Evolutionary conservation across 2,113 vertebrate species (phyloP).

Genomic region (Vicugna pacos): DNA sequence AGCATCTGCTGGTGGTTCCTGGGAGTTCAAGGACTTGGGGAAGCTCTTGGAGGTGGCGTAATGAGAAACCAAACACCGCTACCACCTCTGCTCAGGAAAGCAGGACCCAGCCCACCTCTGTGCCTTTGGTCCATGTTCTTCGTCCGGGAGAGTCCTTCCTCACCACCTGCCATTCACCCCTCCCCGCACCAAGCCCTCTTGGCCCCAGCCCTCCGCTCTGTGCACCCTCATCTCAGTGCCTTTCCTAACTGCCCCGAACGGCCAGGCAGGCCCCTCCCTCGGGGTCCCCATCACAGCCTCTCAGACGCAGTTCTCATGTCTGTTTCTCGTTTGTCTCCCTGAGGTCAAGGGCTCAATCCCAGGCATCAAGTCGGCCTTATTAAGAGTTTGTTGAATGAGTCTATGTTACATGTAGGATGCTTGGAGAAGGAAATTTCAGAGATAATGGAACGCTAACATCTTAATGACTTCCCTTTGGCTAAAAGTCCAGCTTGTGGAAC

Average conservation of each 20-base stretch:
- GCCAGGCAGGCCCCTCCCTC: too few species aligned
- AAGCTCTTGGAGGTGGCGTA: background rate
- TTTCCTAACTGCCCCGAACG: background rate
- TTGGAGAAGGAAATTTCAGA: background rate
- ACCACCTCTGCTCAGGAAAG: background rate
- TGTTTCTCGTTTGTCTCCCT: background rate
- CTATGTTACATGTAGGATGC: background rate
- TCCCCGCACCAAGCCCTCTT: too few species aligned
- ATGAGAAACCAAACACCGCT: background rate
- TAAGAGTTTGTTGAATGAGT: background rate
- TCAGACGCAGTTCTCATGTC: accelerated
- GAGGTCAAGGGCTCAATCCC: background rate
- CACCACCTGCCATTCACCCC: accelerated
- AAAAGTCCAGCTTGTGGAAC: background rate
- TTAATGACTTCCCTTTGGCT: background rate
- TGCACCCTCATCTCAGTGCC: accelerated
- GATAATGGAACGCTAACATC: background rate
- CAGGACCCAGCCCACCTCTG: accelerated
- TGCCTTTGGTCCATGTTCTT: background rate
- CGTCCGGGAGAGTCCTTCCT: background rate
- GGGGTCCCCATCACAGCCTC: background rate
- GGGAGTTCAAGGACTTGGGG: slow-evolving; percentile 85
- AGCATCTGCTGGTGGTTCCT: slow-evolving; percentile 86
- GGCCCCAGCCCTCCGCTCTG: background rate
- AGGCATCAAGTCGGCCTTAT: background rate